These are phyloP conservation scores for Aptenodytes forsteri DNA, from an alignment of 2,113 vertebrate species.

Conservation along the genomic window DNA sequence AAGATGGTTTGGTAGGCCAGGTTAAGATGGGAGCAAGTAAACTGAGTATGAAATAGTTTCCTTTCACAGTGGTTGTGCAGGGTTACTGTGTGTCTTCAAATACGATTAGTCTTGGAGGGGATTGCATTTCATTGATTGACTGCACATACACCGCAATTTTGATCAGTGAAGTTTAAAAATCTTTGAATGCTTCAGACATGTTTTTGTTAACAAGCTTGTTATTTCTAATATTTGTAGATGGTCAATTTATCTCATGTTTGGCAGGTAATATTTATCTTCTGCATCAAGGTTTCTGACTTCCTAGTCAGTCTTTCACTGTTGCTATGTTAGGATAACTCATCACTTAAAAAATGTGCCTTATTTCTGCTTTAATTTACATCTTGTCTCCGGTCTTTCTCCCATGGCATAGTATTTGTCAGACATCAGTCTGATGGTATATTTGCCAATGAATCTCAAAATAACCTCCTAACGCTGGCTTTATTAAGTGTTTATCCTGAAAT, in stretches of 20 bases:
- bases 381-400: neutral
- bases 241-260: neutral
- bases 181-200: fast-evolving
- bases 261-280: neutral
- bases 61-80: neutral
- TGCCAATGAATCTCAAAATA: neutral
- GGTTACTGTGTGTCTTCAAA: neutral
- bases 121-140: neutral
- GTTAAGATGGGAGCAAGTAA: neutral
- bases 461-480: neutral
- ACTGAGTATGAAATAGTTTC: neutral
- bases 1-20: neutral
- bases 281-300: neutral
- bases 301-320: neutral
- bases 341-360: neutral
- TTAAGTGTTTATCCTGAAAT: neutral
- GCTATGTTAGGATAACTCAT: neutral
- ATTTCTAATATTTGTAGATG: neutral
- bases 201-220: neutral
- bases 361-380: neutral
- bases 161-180: neutral
- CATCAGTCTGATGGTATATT: neutral
- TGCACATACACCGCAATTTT: neutral
- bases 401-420: neutral
- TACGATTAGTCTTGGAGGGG: fast-evolving